Evolutionary conservation across 2,888 invertebrate species (phyloP).

Genomic region (Lordiphosa andalusiaca): DNA sequence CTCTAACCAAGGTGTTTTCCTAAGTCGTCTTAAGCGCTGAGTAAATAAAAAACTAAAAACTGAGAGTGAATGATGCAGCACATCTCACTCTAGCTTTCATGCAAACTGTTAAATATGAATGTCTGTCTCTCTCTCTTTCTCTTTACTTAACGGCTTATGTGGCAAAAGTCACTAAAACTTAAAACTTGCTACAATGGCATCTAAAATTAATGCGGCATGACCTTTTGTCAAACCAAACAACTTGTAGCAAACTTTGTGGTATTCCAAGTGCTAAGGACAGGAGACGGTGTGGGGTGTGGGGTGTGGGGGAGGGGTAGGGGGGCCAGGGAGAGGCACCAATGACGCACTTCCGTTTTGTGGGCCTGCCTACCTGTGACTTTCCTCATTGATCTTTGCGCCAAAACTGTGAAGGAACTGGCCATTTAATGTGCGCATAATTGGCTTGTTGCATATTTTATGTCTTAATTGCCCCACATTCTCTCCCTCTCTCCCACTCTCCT

Average conservation of each 20-base stretch:
- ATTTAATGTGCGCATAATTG: slow-evolving; percentile 66
- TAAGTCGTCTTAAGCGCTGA: too few relatives aligned
- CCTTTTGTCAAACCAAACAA: slow-evolving; percentile 45
- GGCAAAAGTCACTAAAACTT: slow-evolving; percentile 44
- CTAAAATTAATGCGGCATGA: slow-evolving; percentile 55
- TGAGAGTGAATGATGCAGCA: too few relatives aligned
- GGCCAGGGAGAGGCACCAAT: not conserved
- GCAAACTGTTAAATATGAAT: too few relatives aligned
- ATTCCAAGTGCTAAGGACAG: not conserved
- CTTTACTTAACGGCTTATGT: slow-evolving; percentile 40
- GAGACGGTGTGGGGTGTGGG: not conserved
- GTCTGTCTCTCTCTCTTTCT: too few relatives aligned
- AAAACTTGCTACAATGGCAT: slow-evolving; percentile 56
- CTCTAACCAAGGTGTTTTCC: too few relatives aligned
- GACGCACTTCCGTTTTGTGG: slow-evolving; percentile 1
- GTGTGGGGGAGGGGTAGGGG: not conserved
- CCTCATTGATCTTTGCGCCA: slow-evolving; percentile 24
- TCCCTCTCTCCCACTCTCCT: not conserved
- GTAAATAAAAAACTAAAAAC: too few relatives aligned
- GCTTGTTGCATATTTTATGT: slow-evolving; percentile 51
- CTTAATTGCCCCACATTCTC: slow-evolving; percentile 36
- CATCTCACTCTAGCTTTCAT: too few relatives aligned
- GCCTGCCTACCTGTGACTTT: slow-evolving; percentile 1
- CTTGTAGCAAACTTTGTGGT: slow-evolving; percentile 43
- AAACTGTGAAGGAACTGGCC: slow-evolving; percentile 13